Base-by-base conservation (phyloP, 2,888 invertebrate genomes). In the Ornithoptera alexandrae region DNA sequence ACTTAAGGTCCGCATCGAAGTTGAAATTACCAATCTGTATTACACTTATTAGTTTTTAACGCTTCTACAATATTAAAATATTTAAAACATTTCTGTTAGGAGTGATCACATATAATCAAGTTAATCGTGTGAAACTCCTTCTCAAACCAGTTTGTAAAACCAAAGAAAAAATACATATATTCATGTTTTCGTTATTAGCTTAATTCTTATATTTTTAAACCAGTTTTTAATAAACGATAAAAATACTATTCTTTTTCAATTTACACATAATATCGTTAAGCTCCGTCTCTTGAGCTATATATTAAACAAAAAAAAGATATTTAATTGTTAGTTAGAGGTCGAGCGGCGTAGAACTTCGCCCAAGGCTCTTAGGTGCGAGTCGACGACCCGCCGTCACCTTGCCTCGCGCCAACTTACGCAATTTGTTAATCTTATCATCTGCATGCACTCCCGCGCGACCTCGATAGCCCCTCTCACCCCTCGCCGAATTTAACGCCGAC, bases 351-450 rank as follows among this genome's bases (percentile, higher is more conserved):
- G 84, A 84, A 83, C 86, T 85, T 83, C 80, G 87, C 81, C 84
- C 92, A 91, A 92, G 92, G 92, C 89, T 87, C 82, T 82, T 76
- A 74, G 75, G 78, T 81, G 78, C 82, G 83, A 87, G 92, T 91
- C 92, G 90, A 83, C 89, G 92, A 92, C 92, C 92, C 86, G 84
- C 83, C 86, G 85, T 91, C 86, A 90, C 92, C 92, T 92, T 92
- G 90, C 85, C 80, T 84, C 86, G 87, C 85, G 84, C 81, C 79
- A 84, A 84, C 88, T 91, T 92, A 92, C 92, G 92, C 92, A 92
- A 92, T 88, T 84, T 79, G 84, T 84, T 89, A 90, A 91, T 91
- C 90, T 92, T 91, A 92, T 91, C 90, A 88, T 91, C 86, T 85
- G 87, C 87, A 90, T 89, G 87, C 87, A 85, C 84, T 85, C 86